These are phyloP conservation scores for Meteorus cinctellus DNA, from an alignment of 2,888 invertebrate genomes.

Conservation along the genomic window DNA sequence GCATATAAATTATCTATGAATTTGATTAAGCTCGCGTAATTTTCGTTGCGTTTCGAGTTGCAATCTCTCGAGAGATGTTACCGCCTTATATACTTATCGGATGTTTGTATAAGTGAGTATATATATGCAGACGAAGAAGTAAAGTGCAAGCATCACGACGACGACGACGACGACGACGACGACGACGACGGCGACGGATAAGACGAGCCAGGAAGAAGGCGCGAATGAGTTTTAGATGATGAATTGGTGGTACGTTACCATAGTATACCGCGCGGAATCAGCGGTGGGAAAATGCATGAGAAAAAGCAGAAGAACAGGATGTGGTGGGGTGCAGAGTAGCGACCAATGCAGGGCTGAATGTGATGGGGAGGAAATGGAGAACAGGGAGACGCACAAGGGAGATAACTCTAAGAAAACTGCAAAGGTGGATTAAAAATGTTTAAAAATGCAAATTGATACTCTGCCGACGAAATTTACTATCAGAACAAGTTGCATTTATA, in stretches of 20 bases:
- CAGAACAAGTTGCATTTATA: conserved; percentile 26
- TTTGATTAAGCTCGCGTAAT: conserved; percentile 41
- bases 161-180: conserved; percentile 3
- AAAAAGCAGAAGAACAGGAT: conserved; percentile 1
- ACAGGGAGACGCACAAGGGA: conserved; percentile 14
- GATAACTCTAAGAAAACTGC: conserved; percentile 19
- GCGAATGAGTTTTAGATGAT: conserved; percentile 46
- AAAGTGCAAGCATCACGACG: neutral
- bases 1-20: conserved; percentile 43
- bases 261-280: neutral
- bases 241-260: conserved; percentile 36
- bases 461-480: conserved; percentile 43
- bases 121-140: conserved; percentile 1
- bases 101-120: neutral
- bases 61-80: conserved; percentile 24
- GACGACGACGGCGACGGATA: neutral
- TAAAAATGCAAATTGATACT: conserved; percentile 50
- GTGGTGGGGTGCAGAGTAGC: conserved; percentile 12
- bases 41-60: conserved; percentile 34
- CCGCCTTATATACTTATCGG: conserved; percentile 10
- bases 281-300: neutral
- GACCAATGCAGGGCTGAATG: conserved; percentile 19
- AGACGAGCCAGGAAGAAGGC: conserved; percentile 17
- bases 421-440: conserved; percentile 47
- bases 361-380: conserved; percentile 14